These are phyloP conservation scores for Oryzias sinensis DNA, from an alignment of 2,797 vertebrate genomes.

Conservation along the genomic window DNA sequence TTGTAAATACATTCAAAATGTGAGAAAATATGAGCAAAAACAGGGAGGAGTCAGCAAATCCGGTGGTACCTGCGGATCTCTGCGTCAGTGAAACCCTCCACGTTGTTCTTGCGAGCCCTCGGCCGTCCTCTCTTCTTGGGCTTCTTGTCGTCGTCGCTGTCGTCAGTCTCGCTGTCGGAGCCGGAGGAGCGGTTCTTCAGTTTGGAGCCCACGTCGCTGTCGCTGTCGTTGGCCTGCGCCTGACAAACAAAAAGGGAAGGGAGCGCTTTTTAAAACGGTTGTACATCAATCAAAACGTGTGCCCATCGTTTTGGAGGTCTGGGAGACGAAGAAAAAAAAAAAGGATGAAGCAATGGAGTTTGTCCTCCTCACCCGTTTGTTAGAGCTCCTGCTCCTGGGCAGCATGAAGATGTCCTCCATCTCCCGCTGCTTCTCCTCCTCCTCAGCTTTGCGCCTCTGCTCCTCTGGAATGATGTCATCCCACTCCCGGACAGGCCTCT, in stretches of 20 bases:
- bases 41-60: not conserved
- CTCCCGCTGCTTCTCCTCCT: constrained; percentile 94
- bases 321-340: too few species aligned
- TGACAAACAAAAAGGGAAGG: constrained; percentile 43
- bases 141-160: constrained; percentile 94
- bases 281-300: not conserved
- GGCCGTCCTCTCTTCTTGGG: constrained; percentile 93
- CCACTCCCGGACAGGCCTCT: constrained; percentile 84
- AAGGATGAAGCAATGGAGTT: not conserved
- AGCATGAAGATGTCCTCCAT: constrained; percentile 98
- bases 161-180: constrained; percentile 94
- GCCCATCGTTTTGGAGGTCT: too few species aligned
- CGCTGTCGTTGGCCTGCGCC: constrained; percentile 95
- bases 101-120: constrained; percentile 92
- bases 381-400: constrained; percentile 94
- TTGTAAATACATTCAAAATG: not conserved
- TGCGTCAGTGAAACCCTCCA: constrained; percentile 94
- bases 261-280: not conserved
- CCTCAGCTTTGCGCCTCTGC: constrained; percentile 89
- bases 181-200: constrained; percentile 91
- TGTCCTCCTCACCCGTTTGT: constrained; percentile 83
- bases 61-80: constrained; percentile 92
- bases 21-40: not conserved
- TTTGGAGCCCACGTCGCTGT: constrained; percentile 94
- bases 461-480: constrained; percentile 97